phyloP scores from a whole-genome alignment of 2,113 vertebrate genomes.

The Calidris pygmaea region DNA sequence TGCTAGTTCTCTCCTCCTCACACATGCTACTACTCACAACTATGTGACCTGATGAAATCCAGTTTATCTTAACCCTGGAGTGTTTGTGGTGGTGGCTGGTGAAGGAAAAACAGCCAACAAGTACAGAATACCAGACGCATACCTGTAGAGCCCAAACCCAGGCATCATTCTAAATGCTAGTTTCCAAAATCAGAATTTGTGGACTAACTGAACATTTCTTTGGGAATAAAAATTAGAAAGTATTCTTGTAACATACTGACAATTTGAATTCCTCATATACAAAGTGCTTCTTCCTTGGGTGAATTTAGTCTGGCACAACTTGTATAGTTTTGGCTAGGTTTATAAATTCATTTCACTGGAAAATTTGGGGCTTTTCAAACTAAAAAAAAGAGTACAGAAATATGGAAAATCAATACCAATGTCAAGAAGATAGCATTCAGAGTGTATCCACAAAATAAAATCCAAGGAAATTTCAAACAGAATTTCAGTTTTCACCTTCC shows the following conservation, averaged over 20 bases:
- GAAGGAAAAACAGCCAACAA: background rate
- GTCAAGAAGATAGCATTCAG: background rate
- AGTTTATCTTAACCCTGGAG: background rate
- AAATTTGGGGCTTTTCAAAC: background rate
- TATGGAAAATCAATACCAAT: background rate
- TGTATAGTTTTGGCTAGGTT: background rate
- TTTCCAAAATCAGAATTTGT: background rate
- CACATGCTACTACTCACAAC: background rate
- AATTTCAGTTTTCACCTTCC: background rate
- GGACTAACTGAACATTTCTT: background rate
- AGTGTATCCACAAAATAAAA: constrained; percentile 1
- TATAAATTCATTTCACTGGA: background rate
- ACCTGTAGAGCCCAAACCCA: background rate
- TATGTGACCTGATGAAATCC: background rate
- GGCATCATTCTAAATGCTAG: background rate
- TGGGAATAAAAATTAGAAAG: background rate
- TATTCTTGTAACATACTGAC: background rate
- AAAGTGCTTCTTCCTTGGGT: background rate
- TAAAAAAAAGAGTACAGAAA: background rate
- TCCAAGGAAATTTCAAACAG: background rate
- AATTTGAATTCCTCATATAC: background rate
- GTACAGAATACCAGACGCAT: background rate
- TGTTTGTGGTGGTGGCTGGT: background rate
- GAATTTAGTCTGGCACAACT: background rate
- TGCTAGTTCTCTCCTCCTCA: background rate